These are phyloP conservation scores for Aleiodes leptofemur DNA, from an alignment of 2,888 invertebrate species.

Conservation along the genomic window DNA sequence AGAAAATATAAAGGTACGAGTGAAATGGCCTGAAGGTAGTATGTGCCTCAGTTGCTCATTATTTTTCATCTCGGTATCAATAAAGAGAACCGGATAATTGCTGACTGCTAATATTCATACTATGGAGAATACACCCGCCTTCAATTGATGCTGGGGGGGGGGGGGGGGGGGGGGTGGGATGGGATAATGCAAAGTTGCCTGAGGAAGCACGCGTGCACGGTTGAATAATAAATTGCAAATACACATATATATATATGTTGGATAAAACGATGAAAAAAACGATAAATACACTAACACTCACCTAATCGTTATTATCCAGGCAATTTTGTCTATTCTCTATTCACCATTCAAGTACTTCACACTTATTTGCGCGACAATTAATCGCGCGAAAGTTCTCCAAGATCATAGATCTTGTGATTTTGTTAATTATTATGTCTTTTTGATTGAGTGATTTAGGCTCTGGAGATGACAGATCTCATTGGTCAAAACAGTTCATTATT, in stretches of 20 bases:
- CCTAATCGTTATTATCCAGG: conserved; percentile 48
- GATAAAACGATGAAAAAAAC: conserved; percentile 48
- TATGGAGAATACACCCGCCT: background rate
- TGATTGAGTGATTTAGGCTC: no score
- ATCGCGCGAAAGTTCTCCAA: no score
- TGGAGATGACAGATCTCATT: no score
- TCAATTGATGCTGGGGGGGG: background rate
- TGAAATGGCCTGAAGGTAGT: background rate
- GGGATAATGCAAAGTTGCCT: conserved; percentile 32
- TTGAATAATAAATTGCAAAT: conserved; percentile 53
- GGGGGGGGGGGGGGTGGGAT: no score
- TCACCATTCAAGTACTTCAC: no score
- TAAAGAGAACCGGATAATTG: conserved; percentile 37
- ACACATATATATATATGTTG: conserved; percentile 42
- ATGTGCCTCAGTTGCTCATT: conserved; percentile 12
- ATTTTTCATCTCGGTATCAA: conserved; percentile 37
- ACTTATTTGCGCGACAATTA: no score
- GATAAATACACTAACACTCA: conserved; percentile 52
- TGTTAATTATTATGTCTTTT: no score
- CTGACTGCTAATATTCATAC: conserved; percentile 30
- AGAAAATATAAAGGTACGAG: background rate
- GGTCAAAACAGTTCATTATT: no score
- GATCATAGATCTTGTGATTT: no score
- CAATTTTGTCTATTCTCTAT: conserved; percentile 21
- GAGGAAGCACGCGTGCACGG: conserved; percentile 30